Base-by-base conservation (phyloP, 1,140 invertebrate species). In the Drosophila sulfurigaster region DNA sequence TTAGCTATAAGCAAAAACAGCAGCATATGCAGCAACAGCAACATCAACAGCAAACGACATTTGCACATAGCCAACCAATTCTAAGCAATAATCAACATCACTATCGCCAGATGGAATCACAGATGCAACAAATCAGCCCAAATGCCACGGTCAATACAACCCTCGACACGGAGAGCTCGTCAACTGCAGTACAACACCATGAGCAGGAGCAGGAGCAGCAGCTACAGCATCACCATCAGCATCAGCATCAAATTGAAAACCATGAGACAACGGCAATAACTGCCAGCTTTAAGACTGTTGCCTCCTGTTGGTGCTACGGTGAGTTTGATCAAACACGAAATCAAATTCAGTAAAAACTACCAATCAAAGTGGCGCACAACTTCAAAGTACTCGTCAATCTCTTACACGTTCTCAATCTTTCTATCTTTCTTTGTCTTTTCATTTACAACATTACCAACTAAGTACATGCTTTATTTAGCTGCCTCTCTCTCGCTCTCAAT, bases 221-320 rank as follows among this genome's bases (percentile, higher is more conserved):
- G 16, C 70, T 46, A 8, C 70, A 32, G 20, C 20, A 49, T 15
- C 67, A 65, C 16, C 58, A 48, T n/a, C 69, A 69, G 15, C 66
- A 16, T 38, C 73, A 60, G 15, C 49, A 51, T 16, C 74, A 46
- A 11, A 71, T 58, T 16, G 13, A n/a, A 5, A 60, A 32, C 58
- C 38, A 56, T 65, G 51, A 56, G 51, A 58, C 74, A 59, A 11
- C 75, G 32, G 46, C 67, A 76, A 16, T 52, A 60, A 51, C 73
- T 71, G 30, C 70, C 54, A 43, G 78, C 70, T 92, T 70, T 88
- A 87, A 88, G 77, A 83, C 75, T 75, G 82, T 87, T 76, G 82
- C 89, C 76, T 91, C 91, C 82, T 92, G 91, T 87, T 92, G 91
- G 91, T 92, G 91, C 88, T 92, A 89, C 87, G 91, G 91, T 92